Conservation (phyloP, 1,140 invertebrate species). For the Neelides sp. region DNA sequence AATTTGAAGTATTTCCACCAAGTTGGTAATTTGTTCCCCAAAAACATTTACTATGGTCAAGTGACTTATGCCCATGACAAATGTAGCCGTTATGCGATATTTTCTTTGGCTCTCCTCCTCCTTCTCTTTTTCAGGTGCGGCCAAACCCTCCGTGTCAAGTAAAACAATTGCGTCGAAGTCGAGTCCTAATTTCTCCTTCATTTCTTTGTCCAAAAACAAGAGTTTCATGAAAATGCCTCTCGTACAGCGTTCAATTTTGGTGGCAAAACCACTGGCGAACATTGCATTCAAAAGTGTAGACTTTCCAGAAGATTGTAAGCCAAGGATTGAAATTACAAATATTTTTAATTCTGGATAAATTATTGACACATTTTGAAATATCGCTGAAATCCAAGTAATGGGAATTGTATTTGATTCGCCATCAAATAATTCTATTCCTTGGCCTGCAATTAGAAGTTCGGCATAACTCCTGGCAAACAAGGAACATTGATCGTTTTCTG, state of each 20-base stretch:
- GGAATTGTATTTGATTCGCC: neutral
- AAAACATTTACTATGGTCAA: conserved; percentile 14
- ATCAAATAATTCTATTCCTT: conserved; percentile 12
- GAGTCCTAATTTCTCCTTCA: neutral
- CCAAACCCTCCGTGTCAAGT: conserved; percentile 18
- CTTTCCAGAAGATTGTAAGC: conserved; percentile 14
- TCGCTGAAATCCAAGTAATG: too few relatives aligned
- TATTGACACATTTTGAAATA: neutral
- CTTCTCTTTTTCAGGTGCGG: conserved; percentile 5
- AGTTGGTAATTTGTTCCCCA: conserved; percentile 7
- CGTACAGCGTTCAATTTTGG: conserved; percentile 11
- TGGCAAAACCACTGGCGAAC: conserved; percentile 15
- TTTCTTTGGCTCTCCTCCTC: conserved; percentile 5
- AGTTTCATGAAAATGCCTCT: conserved; percentile 15
- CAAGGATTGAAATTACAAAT: conserved; percentile 14
- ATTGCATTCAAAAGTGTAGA: conserved; percentile 20
- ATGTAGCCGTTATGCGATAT: conserved; percentile 9
- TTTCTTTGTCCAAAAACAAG: neutral
- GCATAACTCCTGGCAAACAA: too few relatives aligned
- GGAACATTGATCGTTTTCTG: too few relatives aligned
- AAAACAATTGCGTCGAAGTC: conserved; percentile 14
- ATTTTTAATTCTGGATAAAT: conserved; percentile 9
- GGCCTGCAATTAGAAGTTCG: too few relatives aligned
- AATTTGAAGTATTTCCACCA: conserved; percentile 14
- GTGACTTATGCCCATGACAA: conserved; percentile 16